Conservation (phyloP, 2,888 invertebrate species). For the Ochropleura plecta region DNA sequence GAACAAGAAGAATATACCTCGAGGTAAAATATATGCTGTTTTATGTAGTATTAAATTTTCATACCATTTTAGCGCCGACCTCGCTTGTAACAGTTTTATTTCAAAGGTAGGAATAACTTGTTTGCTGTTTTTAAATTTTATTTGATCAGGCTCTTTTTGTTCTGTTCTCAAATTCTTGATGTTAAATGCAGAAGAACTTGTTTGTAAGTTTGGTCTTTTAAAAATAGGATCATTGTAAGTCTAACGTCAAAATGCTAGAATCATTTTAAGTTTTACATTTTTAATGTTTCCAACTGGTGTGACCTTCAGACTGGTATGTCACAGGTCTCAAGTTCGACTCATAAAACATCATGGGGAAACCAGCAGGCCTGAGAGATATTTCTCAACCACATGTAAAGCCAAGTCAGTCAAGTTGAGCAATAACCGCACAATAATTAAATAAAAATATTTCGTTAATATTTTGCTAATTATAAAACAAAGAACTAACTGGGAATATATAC, state of each 20-base stretch:
- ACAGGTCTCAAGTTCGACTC: too few species aligned
- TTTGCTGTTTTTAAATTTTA: not conserved
- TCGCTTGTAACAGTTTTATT: not conserved
- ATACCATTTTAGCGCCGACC: not conserved
- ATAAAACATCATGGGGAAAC: too few species aligned
- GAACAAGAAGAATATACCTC: slow-evolving; percentile 69
- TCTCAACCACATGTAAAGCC: too few species aligned
- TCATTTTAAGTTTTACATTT: not conserved
- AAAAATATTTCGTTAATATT: not conserved
- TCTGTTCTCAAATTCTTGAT: not conserved
- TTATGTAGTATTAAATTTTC: not conserved
- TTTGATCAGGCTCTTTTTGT: not conserved
- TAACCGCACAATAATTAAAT: too few species aligned
- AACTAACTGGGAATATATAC: not conserved
- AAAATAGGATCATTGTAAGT: not conserved
- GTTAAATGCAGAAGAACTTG: not conserved
- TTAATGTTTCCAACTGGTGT: not conserved
- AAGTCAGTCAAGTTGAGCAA: too few species aligned
- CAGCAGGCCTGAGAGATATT: too few species aligned
- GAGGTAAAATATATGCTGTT: slow-evolving; percentile 64
- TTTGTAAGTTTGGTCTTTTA: not conserved
- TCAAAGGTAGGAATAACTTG: slow-evolving; percentile 2
- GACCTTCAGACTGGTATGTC: too few species aligned
- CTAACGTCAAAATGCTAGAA: too few species aligned
- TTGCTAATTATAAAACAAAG: not conserved